Conservation (phyloP, 2,113 vertebrate genomes). For the Thomomys bottae region DNA sequence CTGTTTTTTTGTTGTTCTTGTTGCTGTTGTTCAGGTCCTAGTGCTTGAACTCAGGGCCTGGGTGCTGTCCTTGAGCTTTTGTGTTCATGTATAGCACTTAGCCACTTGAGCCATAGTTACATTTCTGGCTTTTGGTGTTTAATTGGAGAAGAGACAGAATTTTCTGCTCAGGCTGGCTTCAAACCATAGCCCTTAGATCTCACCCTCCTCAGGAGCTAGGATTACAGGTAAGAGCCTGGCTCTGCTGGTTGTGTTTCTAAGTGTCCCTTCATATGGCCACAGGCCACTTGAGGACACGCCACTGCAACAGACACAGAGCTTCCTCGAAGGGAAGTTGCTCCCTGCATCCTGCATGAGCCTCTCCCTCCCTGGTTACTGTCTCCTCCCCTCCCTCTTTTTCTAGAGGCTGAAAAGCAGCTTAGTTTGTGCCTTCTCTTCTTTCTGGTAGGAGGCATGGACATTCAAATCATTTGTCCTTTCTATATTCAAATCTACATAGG, state of each 20-base stretch:
- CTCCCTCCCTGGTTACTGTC: not conserved
- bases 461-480: accelerated
- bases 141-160: no score
- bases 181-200: no score
- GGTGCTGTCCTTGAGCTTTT: no score
- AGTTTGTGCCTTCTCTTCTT: not conserved
- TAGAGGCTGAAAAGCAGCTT: not conserved
- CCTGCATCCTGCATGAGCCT: accelerated
- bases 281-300: not conserved
- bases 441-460: not conserved
- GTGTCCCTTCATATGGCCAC: accelerated
- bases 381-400: not conserved
- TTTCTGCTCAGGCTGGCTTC: no score
- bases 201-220: no score
- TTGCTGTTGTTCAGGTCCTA: no score
- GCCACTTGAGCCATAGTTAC: no score
- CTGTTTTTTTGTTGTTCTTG: no score
- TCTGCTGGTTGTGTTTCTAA: not conserved
- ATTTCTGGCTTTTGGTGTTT: no score
- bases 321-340: not conserved
- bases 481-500: not conserved
- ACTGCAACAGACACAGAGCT: not conserved
- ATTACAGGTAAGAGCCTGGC: not conserved
- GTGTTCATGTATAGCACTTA: no score
- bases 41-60: no score